Base-by-base conservation (phyloP, 1,140 invertebrate species). In the Leptinotarsa lineolata region DNA sequence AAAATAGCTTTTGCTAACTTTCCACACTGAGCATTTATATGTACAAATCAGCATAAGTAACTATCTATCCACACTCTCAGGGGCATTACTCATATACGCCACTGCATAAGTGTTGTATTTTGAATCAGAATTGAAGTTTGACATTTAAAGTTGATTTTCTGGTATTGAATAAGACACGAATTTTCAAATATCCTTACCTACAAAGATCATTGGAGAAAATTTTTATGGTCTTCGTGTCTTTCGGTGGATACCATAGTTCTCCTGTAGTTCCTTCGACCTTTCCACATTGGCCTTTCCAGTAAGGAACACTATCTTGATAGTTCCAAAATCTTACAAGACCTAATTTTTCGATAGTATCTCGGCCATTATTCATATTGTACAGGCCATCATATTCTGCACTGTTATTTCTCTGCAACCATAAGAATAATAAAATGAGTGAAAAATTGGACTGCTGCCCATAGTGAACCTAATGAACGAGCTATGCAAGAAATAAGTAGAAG, bases 121-220 rank as follows among this genome's bases (percentile, higher is more conserved):
- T 59, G 4, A 20, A 59, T 59, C 6, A 59, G 5, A 20, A n/a
- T n/a, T 59, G 8, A 59, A 2, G 58, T 59, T n/a, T 39, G 8
- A 11, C 11, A 39, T 39, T 39, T 8, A 39, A 39, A 39, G 1
- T 39, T 39, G 8, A 11, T 39, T 39, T 39, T 39, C 30, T 39
- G 8, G 2, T 39, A 39, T 59, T 2, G 13, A 59, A 20, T 20
- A 59, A 8, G 20, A n/a, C 16, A n/a, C 13, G 16, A 59, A 59
- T 59, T 59, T 59, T 59, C 2, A 12, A 20, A 71, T 13, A 54
- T 45, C 15, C 44, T 65, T 76, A 90, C 84, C 89, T 90, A 86
- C 92, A 94, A 68, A 92, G 84, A 83, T 94, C 92, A 3, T 91
- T 84, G n/a, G 88, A 86, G 83, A 93, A 94, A 73, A 94, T 83